These are phyloP conservation scores for Teinopalpus imperialis DNA, from an alignment of 2,888 invertebrate species.

Conservation along the genomic window DNA sequence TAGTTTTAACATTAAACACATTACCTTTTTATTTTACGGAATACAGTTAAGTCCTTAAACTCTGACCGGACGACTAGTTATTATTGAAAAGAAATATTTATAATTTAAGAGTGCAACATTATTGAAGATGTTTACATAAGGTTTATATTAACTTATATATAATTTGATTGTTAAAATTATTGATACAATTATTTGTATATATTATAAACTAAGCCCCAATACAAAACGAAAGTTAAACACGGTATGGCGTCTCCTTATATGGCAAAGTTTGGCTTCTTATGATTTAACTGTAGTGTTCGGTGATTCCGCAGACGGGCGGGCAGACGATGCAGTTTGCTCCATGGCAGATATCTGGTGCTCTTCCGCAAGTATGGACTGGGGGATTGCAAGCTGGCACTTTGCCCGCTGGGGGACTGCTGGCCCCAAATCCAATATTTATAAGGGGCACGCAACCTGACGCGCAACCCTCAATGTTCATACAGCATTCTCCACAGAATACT, in stretches of 20 bases:
- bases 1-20: too few relatives aligned
- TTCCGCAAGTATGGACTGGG: conserved; percentile 89
- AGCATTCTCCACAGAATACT: conserved; percentile 85
- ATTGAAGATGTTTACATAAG: too few relatives aligned
- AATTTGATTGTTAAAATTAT: too few relatives aligned
- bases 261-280: conserved; percentile 16
- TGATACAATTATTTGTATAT: too few relatives aligned
- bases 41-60: too few relatives aligned
- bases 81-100: too few relatives aligned
- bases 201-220: too few relatives aligned
- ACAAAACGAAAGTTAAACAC: too few relatives aligned
- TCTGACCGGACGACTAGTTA: too few relatives aligned
- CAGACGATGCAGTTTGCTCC: conserved; percentile 90
- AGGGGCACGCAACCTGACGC: conserved; percentile 89
- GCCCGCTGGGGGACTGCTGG: conserved; percentile 83
- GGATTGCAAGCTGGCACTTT: conserved; percentile 85
- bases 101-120: too few relatives aligned
- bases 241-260: background rate
- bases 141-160: too few relatives aligned
- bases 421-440: conserved; percentile 92
- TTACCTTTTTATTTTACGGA: too few relatives aligned
- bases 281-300: conserved; percentile 22
- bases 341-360: conserved; percentile 88
- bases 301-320: conserved; percentile 74
- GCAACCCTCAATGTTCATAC: conserved; percentile 89